A percentile compares a stretch with the other conserved stretches of the same genome.
Conservation (phyloP, 2,888 invertebrate genomes). For the Ophioninae sp. region DNA sequence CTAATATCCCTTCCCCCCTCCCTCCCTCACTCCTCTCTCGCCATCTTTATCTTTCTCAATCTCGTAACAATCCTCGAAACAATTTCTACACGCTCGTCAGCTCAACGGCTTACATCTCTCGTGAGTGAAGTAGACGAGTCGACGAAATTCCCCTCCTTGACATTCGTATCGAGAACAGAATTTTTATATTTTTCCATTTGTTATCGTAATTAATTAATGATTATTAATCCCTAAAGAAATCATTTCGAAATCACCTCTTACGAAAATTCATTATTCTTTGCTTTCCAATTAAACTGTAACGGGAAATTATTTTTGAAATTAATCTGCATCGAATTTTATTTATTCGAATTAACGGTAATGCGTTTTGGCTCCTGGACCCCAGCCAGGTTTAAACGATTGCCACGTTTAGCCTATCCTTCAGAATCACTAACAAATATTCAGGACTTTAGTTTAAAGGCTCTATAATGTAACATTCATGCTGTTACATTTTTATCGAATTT, state of each 20-base stretch:
- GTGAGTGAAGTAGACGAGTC: conserved; percentile 11
- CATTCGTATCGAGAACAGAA: conserved; percentile 14
- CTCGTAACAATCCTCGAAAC: conserved; percentile 47
- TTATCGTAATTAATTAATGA: background rate
- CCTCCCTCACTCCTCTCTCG: background rate
- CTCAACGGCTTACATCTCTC: conserved; percentile 53
- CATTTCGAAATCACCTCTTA: background rate
- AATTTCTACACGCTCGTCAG: conserved; percentile 61
- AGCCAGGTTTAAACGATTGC: too few species aligned
- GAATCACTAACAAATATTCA: too few species aligned
- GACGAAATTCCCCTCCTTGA: conserved; percentile 31
- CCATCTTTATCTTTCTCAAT: conserved; percentile 34
- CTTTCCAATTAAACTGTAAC: background rate
- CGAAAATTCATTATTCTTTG: background rate
- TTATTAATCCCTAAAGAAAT: background rate
- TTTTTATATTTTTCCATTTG: conserved; percentile 7
- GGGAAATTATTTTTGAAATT: background rate
- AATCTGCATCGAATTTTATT: background rate
- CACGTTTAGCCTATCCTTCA: too few species aligned
- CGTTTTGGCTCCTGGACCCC: too few species aligned
- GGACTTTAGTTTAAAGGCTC: too few species aligned
- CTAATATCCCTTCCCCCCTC: conserved; percentile 20
- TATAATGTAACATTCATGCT: too few species aligned
- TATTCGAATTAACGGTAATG: background rate
- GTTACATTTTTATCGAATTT: too few species aligned